Evolutionary conservation across 1,140 invertebrate species (phyloP), one percentile per base, ranked within the genome.

Genomic region (Ceratosolen solmsi): DNA sequence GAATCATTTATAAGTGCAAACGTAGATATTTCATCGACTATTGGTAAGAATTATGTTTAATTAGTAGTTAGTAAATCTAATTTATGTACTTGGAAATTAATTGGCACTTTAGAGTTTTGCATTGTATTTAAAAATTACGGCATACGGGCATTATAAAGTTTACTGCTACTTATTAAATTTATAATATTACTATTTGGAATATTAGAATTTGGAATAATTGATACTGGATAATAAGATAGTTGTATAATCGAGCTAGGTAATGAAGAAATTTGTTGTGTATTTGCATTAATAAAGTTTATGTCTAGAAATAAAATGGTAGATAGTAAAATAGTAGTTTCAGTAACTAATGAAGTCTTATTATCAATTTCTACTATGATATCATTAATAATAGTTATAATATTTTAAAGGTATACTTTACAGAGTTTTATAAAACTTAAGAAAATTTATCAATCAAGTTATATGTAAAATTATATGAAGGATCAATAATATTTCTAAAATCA

Each of bases 31-130:
- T 73, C 60, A 25, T 84, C 58, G 30, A 68, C 74, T 25, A 83
- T 80, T 30, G 54, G 46, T 80, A 49, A 54, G 15, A 36, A 56
- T 77, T 79, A 63, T 65, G 80, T 81, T 54, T 58, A 71, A 63
- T 58, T 79, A 51, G 77, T 58, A 51, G 83, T 84, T 83, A 85
- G 73, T 83, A 77, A 54, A 73, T 82, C 46, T n/a, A 77, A 51
- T 20, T 60, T 41, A n/a, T 70, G 63, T 9, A 20, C 25, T 78
- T 36, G 20, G 27, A 22, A 60, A 49, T 71, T 54, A n/a, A 27
- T 20, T 33, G 46, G 15, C 36, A 77, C 15, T 46, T 77, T 54
- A 51, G 38, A 20, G 20, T 27, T 5, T 2, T 51, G 0, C 33
- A 60, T 77, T 25, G 27, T 46, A 60, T 82, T 33, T 38, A 63